Percentiles rank a stretch among this genome's conserved stretches.
phyloP scores from a whole-genome alignment of 2,113 vertebrate species.

The Dicerorhinus sumatrensis region DNA sequence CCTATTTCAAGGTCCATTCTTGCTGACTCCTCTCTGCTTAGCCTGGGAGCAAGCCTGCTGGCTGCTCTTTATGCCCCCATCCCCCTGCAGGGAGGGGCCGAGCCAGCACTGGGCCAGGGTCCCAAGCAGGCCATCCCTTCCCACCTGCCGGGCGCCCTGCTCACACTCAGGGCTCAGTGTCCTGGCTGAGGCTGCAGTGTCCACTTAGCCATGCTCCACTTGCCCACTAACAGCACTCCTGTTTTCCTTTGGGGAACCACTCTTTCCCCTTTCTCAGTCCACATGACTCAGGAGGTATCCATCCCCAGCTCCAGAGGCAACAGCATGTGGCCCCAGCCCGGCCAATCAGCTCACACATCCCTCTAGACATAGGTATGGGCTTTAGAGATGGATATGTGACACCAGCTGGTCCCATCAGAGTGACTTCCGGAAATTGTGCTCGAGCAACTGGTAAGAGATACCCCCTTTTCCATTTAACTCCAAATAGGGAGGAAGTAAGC shows the following conservation, averaged over 20 bases:
- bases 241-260: not conserved
- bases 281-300: not conserved
- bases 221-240: not conserved
- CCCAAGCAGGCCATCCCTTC: not conserved
- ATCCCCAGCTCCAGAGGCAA: not conserved
- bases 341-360: not conserved
- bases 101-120: not conserved
- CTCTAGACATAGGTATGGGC: not conserved
- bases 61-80: not conserved
- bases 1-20: slow-evolving; percentile 51
- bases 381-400: not conserved
- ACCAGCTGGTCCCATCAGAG: not conserved
- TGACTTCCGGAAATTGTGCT: not conserved
- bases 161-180: not conserved
- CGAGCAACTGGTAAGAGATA: not conserved
- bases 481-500: not conserved
- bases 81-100: not conserved
- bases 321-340: not conserved
- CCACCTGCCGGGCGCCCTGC: not conserved
- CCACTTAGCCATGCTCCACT: not conserved
- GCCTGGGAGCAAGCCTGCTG: slow-evolving; percentile 11
- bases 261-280: not conserved
- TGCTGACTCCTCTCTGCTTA: slow-evolving; percentile 55
- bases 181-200: not conserved
- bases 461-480: not conserved